phyloP scores from a whole-genome alignment of 2,113 vertebrate genomes.

The Larimichthys polyactis region DNA sequence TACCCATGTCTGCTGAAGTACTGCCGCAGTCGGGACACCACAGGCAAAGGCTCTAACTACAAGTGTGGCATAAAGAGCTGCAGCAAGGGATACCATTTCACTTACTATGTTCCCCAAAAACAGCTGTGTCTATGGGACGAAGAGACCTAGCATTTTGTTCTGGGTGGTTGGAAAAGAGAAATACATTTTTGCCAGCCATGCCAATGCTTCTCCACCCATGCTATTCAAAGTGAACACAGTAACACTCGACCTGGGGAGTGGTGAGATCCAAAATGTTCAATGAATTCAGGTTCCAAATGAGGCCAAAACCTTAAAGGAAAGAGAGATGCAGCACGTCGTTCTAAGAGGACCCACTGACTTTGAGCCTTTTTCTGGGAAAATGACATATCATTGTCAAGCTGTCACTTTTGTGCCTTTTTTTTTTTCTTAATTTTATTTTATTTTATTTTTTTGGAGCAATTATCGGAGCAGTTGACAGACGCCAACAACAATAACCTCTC shows the following conservation, averaged over 20 bases:
- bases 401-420: slow-evolving; percentile 68
- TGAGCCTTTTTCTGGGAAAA: slow-evolving; percentile 17
- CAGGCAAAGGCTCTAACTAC: slow-evolving; percentile 89
- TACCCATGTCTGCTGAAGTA: slow-evolving; percentile 97
- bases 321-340: background rate
- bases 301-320: slow-evolving; percentile 59
- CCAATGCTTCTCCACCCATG: slow-evolving; percentile 33
- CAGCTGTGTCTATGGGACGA: slow-evolving; percentile 97
- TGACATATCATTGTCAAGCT: slow-evolving; percentile 21
- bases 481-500: slow-evolving; percentile 61
- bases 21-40: slow-evolving; percentile 89
- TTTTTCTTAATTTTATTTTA: background rate
- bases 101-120: slow-evolving; percentile 91
- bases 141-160: slow-evolving; percentile 85
- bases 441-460: background rate
- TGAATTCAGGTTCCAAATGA: slow-evolving; percentile 53
- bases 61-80: slow-evolving; percentile 99
- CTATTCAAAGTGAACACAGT: slow-evolving; percentile 41
- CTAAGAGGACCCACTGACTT: slow-evolving; percentile 14
- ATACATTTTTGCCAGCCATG: slow-evolving; percentile 4
- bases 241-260: slow-evolving; percentile 51
- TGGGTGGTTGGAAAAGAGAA: slow-evolving; percentile 25
- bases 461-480: slow-evolving; percentile 38
- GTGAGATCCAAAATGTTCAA: slow-evolving; percentile 43
- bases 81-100: slow-evolving; percentile 93